A percentile compares a stretch with the other conserved stretches of the same genome.
Conservation (phyloP, 2,888 invertebrate genomes). For the Chloromyia formosa region DNA sequence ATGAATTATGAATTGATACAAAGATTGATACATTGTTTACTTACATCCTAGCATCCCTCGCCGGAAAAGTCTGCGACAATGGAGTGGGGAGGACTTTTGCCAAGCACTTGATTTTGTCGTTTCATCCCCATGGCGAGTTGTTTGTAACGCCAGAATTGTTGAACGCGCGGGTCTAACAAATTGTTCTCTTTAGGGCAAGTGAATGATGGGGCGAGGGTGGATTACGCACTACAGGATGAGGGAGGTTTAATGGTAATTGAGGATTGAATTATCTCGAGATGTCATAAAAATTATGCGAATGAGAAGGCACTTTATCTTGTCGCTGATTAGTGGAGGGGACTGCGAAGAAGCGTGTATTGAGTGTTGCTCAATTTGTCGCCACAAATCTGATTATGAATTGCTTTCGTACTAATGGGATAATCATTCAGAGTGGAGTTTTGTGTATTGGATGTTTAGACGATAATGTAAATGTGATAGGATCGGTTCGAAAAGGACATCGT, state of each 20-base stretch:
- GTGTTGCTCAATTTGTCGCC: conserved; percentile 41
- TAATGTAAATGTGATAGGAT: no score
- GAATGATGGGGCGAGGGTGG: background rate
- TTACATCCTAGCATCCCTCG: conserved; percentile 36
- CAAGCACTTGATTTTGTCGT: conserved; percentile 12
- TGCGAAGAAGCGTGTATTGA: conserved; percentile 23
- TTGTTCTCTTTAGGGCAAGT: conserved; percentile 44
- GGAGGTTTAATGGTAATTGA: conserved; percentile 38
- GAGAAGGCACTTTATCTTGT: conserved; percentile 46
- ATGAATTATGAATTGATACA: conserved; percentile 65
- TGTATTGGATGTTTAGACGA: no score
- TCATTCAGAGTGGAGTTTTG: background rate
- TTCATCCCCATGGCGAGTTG: conserved; percentile 33
- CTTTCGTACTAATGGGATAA: conserved; percentile 14
- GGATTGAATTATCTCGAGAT: conserved; percentile 48
- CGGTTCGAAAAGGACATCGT: no score
- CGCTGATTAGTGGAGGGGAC: conserved; percentile 42
- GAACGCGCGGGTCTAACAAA: conserved; percentile 45
- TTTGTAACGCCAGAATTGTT: conserved; percentile 2
- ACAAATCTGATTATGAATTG: conserved; percentile 37
- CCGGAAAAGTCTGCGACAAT: background rate
- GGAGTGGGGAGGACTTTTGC: conserved; percentile 16
- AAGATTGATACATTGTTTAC: conserved; percentile 58
- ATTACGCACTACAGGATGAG: conserved; percentile 17
- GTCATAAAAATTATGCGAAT: conserved; percentile 49